Base-by-base conservation (phyloP, 2,888 invertebrate species). In the Aradus depressus region DNA sequence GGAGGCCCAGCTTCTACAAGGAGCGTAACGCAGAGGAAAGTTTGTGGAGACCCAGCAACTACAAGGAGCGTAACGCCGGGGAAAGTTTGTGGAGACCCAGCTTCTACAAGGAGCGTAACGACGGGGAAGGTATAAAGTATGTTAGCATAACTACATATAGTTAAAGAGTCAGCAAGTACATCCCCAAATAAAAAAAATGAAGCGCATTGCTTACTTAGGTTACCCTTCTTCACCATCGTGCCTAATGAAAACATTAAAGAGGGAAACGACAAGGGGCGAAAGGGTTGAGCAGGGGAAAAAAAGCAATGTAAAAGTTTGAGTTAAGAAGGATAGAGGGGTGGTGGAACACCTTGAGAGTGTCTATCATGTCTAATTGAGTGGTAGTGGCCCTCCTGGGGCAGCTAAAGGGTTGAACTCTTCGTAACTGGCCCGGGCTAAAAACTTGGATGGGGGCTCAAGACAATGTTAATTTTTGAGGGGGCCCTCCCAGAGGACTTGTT, bases 401-500 rank as follows among this genome's bases (percentile, higher is more conserved):
- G 42, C 25, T n/a, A 34, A 34, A 34, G 35, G 35, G 35, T 14
- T 44, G 32, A 31, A 44, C 12, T 14, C 14, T 22, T n/a, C n/a
- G n/a, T n/a, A n/a, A 8, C 16, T 16, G 44, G 16, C 34, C 25
- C 32, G 48, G 26, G 48, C 21, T 39, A 18, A 23, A 37, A 37
- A 38, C 23, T 25, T 42, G 23, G 25, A 34, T 32, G 10, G 5
- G 10, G 41, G 12, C 38, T 14, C 2, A 54, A 54, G 54, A 54
- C 54, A 54, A 51, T 54, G 54, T 54, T 54, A 54, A 54, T 54
- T 54, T 54, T 54, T 54, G 50, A 54, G 50, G 37, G 51, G 47
- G 34, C 49, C 47, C 31, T 25, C 44, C 16, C 38, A 25, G 32
- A 39, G 44, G 32, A 32, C 32, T 31, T 44, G 31, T 32, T 32